Percentiles rank a stretch among this genome's conserved stretches.
phyloP scores from a whole-genome alignment of 2,888 invertebrate species.

The Lydus trimaculatus region DNA sequence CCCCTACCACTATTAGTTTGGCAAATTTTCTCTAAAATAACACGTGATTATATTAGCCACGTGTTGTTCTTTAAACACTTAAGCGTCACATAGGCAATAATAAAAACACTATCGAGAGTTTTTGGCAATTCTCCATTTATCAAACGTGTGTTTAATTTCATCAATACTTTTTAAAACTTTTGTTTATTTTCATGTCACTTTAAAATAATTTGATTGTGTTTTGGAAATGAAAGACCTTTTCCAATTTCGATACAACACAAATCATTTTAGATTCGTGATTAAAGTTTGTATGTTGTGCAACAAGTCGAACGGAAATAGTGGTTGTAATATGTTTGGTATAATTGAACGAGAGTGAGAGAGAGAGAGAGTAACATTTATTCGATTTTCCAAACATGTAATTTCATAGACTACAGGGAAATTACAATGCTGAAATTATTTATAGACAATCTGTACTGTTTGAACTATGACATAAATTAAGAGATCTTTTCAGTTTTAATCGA shows the following conservation, averaged over 20 bases:
- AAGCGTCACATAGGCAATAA: too few species aligned
- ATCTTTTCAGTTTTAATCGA: neutral
- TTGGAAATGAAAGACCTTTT: neutral
- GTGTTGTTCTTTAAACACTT: too few species aligned
- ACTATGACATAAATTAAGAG: neutral
- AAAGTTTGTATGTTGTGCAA: neutral
- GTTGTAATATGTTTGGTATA: neutral
- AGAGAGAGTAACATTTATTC: neutral
- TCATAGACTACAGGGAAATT: neutral
- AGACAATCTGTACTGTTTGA: neutral
- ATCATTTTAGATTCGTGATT: neutral
- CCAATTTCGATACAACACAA: neutral
- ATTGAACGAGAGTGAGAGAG: neutral
- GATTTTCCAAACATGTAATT: neutral
- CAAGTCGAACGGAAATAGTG: neutral
- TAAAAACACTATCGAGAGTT: too few species aligned
- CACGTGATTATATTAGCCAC: too few species aligned
- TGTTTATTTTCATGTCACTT: neutral
- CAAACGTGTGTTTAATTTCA: neutral
- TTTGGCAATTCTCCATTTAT: neutral
- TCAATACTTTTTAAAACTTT: neutral
- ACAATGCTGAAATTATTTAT: neutral
- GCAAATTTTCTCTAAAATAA: too few species aligned
- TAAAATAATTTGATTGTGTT: neutral
- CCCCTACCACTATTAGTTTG: too few species aligned